phyloP scores from a whole-genome alignment of 2,113 vertebrate genomes.

The Atrichornis clamosus region DNA sequence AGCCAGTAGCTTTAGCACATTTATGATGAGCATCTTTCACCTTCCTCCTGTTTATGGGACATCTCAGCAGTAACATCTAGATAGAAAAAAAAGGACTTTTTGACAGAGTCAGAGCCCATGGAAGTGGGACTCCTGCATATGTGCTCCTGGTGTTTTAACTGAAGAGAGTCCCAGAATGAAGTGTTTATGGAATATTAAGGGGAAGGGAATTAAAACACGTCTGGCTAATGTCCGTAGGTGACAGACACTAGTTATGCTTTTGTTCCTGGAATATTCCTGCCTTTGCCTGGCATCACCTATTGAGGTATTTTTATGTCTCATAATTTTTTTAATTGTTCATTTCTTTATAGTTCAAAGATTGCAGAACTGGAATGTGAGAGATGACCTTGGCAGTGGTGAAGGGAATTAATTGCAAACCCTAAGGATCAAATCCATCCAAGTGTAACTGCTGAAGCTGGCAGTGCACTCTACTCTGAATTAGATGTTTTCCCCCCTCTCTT shows the following conservation, averaged over 20 bases:
- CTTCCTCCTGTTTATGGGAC: not conserved
- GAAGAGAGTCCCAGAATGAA: not conserved
- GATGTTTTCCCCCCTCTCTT: not conserved
- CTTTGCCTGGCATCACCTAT: not conserved
- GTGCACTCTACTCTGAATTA: not conserved
- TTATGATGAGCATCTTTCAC: not conserved
- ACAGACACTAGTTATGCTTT: not conserved
- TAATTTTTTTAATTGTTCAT: not conserved
- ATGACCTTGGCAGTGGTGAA: not conserved
- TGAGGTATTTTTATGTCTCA: not conserved
- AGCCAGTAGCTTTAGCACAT: not conserved
- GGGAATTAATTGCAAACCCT: not conserved
- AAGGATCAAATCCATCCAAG: not conserved
- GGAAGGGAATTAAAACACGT: not conserved
- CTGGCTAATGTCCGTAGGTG: not conserved
- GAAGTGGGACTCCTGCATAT: not conserved
- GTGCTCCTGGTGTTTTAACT: not conserved
- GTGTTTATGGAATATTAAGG: not conserved
- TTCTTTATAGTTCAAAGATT: not conserved
- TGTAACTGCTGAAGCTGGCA: not conserved
- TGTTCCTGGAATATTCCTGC: not conserved
- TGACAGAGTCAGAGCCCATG: not conserved
- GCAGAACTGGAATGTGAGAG: not conserved
- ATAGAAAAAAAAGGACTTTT: not conserved
- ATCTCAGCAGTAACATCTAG: not conserved